Percentiles rank a stretch among this genome's conserved stretches.
phyloP scores from a whole-genome alignment of 2,113 vertebrate genomes.

The Oryzias celebensis region DNA sequence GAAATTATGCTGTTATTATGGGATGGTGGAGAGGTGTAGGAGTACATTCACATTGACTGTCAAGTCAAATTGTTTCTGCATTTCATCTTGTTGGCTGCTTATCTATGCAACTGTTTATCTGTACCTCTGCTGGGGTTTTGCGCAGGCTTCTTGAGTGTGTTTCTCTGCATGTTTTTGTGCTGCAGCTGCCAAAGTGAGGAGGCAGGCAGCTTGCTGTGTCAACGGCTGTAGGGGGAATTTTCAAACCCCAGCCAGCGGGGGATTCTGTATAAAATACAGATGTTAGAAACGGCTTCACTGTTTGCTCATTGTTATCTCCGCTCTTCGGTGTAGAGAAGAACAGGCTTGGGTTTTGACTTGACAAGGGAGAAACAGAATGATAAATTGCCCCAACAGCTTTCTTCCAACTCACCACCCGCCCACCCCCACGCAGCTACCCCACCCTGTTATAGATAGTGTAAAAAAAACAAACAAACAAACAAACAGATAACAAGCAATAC shows the following conservation, averaged over 20 bases:
- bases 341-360: constrained; percentile 61
- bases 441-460: constrained; percentile 49
- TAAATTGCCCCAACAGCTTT: constrained; percentile 67
- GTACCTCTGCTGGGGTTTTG: constrained; percentile 54
- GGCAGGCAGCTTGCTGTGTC: constrained; percentile 56
- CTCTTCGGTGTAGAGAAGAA: constrained; percentile 49
- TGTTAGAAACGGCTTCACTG: constrained; percentile 60
- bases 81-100: constrained; percentile 66
- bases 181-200: constrained; percentile 52
- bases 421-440: constrained; percentile 7
- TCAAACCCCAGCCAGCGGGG: constrained; percentile 61
- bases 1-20: constrained; percentile 39
- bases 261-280: constrained; percentile 65
- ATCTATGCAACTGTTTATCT: constrained; percentile 69
- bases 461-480: constrained; percentile 47
- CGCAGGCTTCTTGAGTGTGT: constrained; percentile 44
- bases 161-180: constrained; percentile 47
- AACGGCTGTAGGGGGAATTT: constrained; percentile 56
- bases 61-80: constrained; percentile 71
- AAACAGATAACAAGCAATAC: constrained; percentile 36
- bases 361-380: constrained; percentile 70
- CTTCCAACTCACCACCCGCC: constrained; percentile 33
- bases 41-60: constrained; percentile 46
- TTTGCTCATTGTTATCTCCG: constrained; percentile 59
- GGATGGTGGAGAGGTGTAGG: constrained; percentile 26